phyloP scores from a whole-genome alignment of 2,113 vertebrate species.

The Centropus unirufus region DNA sequence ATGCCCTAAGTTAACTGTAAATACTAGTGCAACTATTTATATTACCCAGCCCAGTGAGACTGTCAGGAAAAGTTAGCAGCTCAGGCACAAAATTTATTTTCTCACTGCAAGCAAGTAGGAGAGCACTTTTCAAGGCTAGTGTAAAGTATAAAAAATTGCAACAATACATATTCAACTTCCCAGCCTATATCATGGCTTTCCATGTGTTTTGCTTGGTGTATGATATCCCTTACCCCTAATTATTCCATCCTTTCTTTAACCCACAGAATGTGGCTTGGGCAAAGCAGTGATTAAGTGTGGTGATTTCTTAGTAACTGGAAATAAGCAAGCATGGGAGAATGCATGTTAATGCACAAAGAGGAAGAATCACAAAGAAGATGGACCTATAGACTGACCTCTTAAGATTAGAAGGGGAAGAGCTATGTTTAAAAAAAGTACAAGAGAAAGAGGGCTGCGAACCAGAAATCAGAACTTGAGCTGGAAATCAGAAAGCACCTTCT shows the following conservation, averaged over 20 bases:
- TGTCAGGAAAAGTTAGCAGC: background rate
- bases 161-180: background rate
- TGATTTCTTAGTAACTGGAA: background rate
- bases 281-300: background rate
- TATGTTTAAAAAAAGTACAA: background rate
- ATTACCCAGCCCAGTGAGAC: background rate
- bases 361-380: background rate
- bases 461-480: background rate
- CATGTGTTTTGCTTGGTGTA: background rate
- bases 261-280: background rate
- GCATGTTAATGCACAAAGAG: background rate
- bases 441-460: background rate
- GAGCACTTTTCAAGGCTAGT: background rate
- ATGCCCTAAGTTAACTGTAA: background rate
- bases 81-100: background rate
- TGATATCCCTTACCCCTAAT: background rate
- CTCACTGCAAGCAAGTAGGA: background rate
- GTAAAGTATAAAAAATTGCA: background rate
- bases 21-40: background rate
- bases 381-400: background rate
- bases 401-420: background rate
- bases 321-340: background rate
- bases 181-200: background rate
- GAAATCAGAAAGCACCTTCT: background rate
- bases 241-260: background rate